Conservation (phyloP, 2,113 vertebrate genomes). For the Anoplopoma fimbria region DNA sequence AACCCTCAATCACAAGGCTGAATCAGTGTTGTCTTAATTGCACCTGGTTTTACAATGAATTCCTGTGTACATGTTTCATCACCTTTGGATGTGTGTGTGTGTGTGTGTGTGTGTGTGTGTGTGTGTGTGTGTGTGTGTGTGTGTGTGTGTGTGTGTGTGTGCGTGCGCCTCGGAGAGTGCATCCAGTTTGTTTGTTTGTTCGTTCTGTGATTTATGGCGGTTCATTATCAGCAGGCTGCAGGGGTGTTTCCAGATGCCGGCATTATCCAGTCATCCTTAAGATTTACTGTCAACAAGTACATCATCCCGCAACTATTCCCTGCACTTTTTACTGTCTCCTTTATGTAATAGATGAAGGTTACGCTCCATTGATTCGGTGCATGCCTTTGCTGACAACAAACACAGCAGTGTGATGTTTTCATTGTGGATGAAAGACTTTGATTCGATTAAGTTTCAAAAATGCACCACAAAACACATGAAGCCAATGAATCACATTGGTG, state of each 20-base stretch:
- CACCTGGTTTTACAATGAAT: constrained; percentile 63
- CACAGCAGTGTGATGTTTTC: constrained; percentile 19
- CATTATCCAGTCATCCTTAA: constrained; percentile 64
- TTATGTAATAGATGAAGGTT: constrained; percentile 7
- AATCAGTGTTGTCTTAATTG: constrained; percentile 28
- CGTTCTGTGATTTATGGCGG: constrained; percentile 69
- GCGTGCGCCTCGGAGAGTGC: constrained; percentile 34
- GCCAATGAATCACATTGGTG: constrained; percentile 3
- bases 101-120: constrained; percentile 31
- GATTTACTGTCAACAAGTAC: constrained; percentile 75
- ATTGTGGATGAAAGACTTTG: constrained; percentile 13
- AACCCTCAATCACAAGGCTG: constrained; percentile 25
- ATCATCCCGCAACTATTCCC: constrained; percentile 62
- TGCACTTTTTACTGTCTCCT: constrained; percentile 26
- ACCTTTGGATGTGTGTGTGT: constrained; percentile 34
- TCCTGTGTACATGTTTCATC: constrained; percentile 60
- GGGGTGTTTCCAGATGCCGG: constrained; percentile 71
- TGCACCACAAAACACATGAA: constrained; percentile 2
- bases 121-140: too few species aligned
- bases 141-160: too few species aligned
- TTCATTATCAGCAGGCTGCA: constrained; percentile 66
- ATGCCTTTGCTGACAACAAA: constrained; percentile 18
- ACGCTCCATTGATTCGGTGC: constrained; percentile 28
- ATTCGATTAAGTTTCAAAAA: background rate
- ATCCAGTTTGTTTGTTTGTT: constrained; percentile 73